These are phyloP conservation scores for Crotalus horridus DNA, from an alignment of 2,113 vertebrate genomes.

Conservation along the genomic window DNA sequence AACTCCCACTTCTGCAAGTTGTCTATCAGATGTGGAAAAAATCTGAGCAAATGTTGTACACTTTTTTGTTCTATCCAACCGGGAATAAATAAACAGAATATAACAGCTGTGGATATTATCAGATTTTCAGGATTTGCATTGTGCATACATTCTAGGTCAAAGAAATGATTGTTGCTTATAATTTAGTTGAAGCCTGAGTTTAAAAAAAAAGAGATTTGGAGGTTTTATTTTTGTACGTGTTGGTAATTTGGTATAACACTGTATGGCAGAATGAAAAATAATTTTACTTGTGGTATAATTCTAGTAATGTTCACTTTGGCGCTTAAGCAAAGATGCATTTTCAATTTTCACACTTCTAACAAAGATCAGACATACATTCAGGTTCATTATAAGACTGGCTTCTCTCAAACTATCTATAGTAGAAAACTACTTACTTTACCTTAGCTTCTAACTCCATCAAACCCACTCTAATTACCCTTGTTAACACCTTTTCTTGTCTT, in stretches of 20 bases:
- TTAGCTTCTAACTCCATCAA: constrained; percentile 36
- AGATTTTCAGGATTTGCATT: neutral
- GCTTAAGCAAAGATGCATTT: constrained; percentile 38
- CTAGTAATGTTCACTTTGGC: constrained; percentile 30
- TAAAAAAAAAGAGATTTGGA: neutral
- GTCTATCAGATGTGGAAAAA: neutral
- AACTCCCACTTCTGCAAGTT: neutral
- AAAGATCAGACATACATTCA: constrained; percentile 29
- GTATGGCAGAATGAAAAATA: constrained; percentile 33
- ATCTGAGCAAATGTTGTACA: neutral
- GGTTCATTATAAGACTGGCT: constrained; percentile 41
- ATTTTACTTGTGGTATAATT: constrained; percentile 28
- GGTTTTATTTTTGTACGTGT: constrained; percentile 14
- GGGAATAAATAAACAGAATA: neutral
- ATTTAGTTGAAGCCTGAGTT: constrained; percentile 22
- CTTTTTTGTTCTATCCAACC: neutral
- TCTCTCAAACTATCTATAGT: constrained; percentile 30
- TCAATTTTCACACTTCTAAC: constrained; percentile 42
- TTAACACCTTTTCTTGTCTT: constrained; percentile 34
- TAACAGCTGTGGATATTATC: neutral
- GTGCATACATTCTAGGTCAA: neutral
- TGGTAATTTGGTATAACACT: constrained; percentile 10
- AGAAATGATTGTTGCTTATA: neutral
- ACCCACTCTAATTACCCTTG: constrained; percentile 30
- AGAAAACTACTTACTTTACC: constrained; percentile 27